These are phyloP conservation scores for Ispidina lecontei DNA, from an alignment of 2,797 vertebrate genomes.

Conservation along the genomic window DNA sequence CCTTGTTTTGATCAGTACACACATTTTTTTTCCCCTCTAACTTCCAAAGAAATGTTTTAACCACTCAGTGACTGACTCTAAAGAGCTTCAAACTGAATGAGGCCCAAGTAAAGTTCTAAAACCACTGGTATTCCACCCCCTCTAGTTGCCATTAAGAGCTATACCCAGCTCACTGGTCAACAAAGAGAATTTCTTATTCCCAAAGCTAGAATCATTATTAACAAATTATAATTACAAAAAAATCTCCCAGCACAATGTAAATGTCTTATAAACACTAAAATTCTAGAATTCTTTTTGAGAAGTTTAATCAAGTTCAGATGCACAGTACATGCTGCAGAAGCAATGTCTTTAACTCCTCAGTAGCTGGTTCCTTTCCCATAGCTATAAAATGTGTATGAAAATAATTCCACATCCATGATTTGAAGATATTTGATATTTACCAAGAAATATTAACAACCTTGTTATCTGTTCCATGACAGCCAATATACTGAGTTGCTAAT, in stretches of 20 bases:
- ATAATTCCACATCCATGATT: background rate
- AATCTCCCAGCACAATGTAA: background rate
- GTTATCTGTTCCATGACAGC: background rate
- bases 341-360: background rate
- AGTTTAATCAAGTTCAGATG: background rate
- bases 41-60: background rate
- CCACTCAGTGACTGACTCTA: background rate
- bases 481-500: background rate
- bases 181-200: background rate
- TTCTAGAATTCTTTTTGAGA: background rate
- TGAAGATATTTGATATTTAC: background rate
- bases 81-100: slow-evolving; percentile 9
- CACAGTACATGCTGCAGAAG: slow-evolving; percentile 9
- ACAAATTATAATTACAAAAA: background rate
- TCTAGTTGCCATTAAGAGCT: background rate
- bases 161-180: background rate
- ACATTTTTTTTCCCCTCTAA: background rate
- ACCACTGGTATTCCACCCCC: background rate
- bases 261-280: background rate
- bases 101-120: background rate
- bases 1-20: background rate
- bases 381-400: background rate
- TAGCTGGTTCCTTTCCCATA: background rate
- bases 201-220: background rate
- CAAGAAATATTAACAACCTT: background rate